phyloP scores from a whole-genome alignment of 2,888 invertebrate species.

The Lasioglossum morio region DNA sequence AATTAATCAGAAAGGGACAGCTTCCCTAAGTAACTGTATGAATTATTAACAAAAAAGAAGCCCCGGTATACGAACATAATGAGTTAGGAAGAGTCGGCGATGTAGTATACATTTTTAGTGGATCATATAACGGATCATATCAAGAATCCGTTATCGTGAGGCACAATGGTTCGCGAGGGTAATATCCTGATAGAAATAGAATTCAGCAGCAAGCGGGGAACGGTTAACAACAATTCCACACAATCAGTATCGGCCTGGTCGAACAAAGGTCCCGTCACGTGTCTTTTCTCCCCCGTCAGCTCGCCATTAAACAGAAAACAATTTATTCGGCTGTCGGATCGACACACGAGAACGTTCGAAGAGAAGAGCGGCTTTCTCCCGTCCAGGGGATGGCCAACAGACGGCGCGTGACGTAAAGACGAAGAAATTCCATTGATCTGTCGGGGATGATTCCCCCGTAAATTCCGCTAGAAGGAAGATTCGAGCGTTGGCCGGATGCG shows the following conservation, averaged over 20 bases:
- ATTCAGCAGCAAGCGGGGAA: background rate
- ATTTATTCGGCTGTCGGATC: slow-evolving; percentile 33
- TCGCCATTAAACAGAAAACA: slow-evolving; percentile 27
- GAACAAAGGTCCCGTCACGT: slow-evolving; percentile 8
- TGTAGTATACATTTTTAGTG: background rate
- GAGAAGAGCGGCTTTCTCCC: slow-evolving; percentile 4
- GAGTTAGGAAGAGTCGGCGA: background rate
- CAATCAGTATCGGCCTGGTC: background rate
- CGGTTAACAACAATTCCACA: background rate
- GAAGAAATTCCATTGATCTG: slow-evolving; percentile 53
- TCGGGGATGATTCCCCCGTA: slow-evolving; percentile 43
- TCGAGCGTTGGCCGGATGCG: slow-evolving; percentile 30
- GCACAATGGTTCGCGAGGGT: background rate
- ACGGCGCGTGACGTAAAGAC: slow-evolving; percentile 29
- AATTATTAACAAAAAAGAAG: background rate
- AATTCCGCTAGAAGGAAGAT: slow-evolving; percentile 43
- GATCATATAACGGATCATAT: background rate
- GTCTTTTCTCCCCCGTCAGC: background rate
- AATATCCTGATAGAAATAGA: background rate
- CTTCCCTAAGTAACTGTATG: background rate
- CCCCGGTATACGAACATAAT: background rate
- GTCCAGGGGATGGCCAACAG: slow-evolving; percentile 11
- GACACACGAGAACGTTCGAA: background rate
- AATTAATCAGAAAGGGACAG: background rate
- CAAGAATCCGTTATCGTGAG: background rate